Evolutionary conservation across 2,797 vertebrate species (phyloP), one percentile per base, ranked within the genome.

Genomic region (Odontamblyopus rebecca): DNA sequence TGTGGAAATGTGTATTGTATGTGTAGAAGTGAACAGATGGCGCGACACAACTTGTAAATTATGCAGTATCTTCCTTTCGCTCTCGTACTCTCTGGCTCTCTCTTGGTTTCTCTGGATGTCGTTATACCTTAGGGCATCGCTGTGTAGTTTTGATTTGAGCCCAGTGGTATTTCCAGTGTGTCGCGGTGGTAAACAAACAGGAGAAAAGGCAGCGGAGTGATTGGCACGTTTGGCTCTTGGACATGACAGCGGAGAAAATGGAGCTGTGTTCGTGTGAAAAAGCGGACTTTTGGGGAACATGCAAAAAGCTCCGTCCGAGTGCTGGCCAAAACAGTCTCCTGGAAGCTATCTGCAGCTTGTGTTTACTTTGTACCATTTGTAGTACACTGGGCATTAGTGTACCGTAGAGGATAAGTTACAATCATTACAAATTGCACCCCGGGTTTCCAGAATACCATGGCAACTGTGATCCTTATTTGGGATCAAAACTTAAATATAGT

Each of bases 21-120:
- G 50, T 72, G 41, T 69, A 67, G 63, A 70, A 64, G 65, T 79
- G 73, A 81, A 56, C 83, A 87, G 82, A 88, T 89, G 86, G 86
- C 69, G 65, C 65, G 67, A 71, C 81, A 61, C 74, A 88, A 80
- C 79, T 83, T 75, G 75, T 86, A 80, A 88, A 89, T 88, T 90
- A 86, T 90, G 79, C 83, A 89, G 76, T 67, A 88, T 74, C 67
- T 71, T 30, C 35, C 67, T 71, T 71, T 77, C 61, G 38, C 70
- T 54, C 63, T 51, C 70, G 54, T 65, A 15, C 8, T 11, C 51
- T 84, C 76, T 83, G 59, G 51, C 77, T 67, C 70, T 54, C 72
- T 26, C 54, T 57, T 0, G 7, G 8, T 12, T 15, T 48, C 13
- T 48, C 11, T 23, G 41, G 69, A 60, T 26, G 27, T 26, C 70